Evolutionary conservation across 2,113 vertebrate genomes (phyloP), one percentile per base, ranked within the genome.

Genomic region (Campylomormyrus tamandua): DNA sequence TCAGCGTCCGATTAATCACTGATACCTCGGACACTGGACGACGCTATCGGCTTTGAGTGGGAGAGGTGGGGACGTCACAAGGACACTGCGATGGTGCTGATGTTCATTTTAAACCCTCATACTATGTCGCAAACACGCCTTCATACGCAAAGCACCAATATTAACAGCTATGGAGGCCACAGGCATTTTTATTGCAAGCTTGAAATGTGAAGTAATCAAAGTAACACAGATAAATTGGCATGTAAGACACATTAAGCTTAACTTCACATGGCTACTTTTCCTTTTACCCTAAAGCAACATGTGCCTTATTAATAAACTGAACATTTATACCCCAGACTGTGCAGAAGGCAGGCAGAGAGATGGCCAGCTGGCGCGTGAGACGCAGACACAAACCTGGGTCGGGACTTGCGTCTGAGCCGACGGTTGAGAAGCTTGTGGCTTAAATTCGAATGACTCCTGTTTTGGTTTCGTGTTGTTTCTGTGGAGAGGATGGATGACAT

Each of bases 401-500:
- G 94, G 94, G 87, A 92, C 83, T 45, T 94, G 96, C 45, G 93
- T 92, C 3, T 95, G 94, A 8, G 94, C 94, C 53, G 94, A 93
- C 4, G 95, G 94, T 48, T 95, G 94, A 70, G 96, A 93, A 77
- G 66, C 93, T 52, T 96, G 97, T 5, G 96, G 93, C 94, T 97
- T 98, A 92, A 97, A 98, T 91, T 99, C 98, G 93, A 96, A 99
- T 46, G 97, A 96, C 92, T 99, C 98, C 90, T 97, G 98, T 97
- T 99, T 99, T 97, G 98, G 97, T 97, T 99, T 99, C 94, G 97
- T 94, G 94, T 97, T 98, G 94, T 93, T 99, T 95, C 98, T 99
- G 94, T 90, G 91, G 89, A 90, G 91, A 93, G 87, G 94, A 89
- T 94, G 1, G 56, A 62, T 62, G 56, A 62, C 56, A 9, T 62